Base-by-base conservation (phyloP, 2,888 invertebrate species). In the Fragum whitleyi region DNA sequence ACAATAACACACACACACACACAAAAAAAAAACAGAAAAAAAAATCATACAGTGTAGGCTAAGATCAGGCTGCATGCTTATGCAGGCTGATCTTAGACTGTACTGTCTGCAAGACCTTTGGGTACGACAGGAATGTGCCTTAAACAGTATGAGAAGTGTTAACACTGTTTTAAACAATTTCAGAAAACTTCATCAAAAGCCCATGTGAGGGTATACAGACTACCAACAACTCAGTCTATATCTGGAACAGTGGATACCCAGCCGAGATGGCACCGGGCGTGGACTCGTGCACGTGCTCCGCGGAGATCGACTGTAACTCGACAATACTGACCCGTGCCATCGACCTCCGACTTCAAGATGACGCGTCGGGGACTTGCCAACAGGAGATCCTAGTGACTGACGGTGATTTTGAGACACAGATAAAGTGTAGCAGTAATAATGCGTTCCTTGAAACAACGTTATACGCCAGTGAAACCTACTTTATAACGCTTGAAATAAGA, bases 201-300 rank as follows among this genome's bases (percentile, higher is more conserved):
- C 69, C 69, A 29, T 69, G 69, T 53, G 69, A 47, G 14, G 69
- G 51, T 11, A 26, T 51, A 28, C 69, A 69, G n/a, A 51, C 69
- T 1, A 69, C 69, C 16, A 51, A 51, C 53, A 51, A 16, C 9
- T 69, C 69, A 1, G 69, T 69, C 1, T 69, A 51, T 21, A 11
- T 69, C 5, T 69, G 69, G 69, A 69, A 69, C 51, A 29, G 28
- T 51, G 28, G 51, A 19, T 69, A 69, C 19, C 69, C 69, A n/a
- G 16, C 0, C 26, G 28, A 69, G 29, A 69, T 51, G 69, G 21
- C 51, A 9, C 11, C 69, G 21, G 69, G 53, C 2, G 26, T 19
- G 1, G 69, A 69, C 51, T 29, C 47, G 9, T 69, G 69, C 19
- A 19, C 51, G 19, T 69, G 69, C 16, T n/a, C 67, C 16, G 69